A percentile compares a stretch with the other conserved stretches of the same genome.
phyloP scores from a whole-genome alignment of 1,140 invertebrate species.

The Gonioctena quinquepunctata region DNA sequence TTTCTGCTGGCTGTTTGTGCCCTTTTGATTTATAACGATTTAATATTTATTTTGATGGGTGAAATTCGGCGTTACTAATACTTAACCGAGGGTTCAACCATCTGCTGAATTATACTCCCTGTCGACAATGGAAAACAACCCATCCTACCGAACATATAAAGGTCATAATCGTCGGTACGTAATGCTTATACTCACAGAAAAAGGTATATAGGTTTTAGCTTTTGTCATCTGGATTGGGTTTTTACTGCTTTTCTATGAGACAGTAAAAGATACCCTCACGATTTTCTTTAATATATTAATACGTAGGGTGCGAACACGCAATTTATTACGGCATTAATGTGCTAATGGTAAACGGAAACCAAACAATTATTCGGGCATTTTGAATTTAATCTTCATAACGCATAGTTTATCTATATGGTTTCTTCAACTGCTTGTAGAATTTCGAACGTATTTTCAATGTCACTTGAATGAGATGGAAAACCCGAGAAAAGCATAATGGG shows the following conservation, averaged over 20 bases:
- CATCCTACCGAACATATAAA: neutral
- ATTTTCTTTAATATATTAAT: constrained; percentile 19
- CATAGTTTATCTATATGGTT: too few relatives aligned
- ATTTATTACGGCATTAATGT: constrained; percentile 16
- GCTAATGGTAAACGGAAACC: neutral
- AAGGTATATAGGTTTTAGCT: constrained; percentile 25
- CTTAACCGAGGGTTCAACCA: constrained; percentile 43
- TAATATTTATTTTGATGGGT: constrained; percentile 58
- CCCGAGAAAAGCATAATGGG: too few relatives aligned
- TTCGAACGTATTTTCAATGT: too few relatives aligned
- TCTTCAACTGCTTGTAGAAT: too few relatives aligned
- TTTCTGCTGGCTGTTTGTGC: constrained; percentile 9
- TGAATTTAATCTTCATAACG: too few relatives aligned
- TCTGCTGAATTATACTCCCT: constrained; percentile 51
- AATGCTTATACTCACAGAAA: neutral
- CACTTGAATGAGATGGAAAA: too few relatives aligned
- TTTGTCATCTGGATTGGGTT: constrained; percentile 45
- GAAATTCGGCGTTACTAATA: constrained; percentile 56
- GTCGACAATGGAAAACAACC: constrained; percentile 26
- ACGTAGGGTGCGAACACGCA: constrained; percentile 15
- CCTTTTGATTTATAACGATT: constrained; percentile 55
- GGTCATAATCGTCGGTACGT: neutral
- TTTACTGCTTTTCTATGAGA: constrained; percentile 39
- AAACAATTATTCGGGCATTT: too few relatives aligned
- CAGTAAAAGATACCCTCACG: constrained; percentile 21